Percentiles rank a stretch among this genome's conserved stretches.
Evolutionary conservation across 1,140 invertebrate species (phyloP).

Genomic region (Formica exsecta): DNA sequence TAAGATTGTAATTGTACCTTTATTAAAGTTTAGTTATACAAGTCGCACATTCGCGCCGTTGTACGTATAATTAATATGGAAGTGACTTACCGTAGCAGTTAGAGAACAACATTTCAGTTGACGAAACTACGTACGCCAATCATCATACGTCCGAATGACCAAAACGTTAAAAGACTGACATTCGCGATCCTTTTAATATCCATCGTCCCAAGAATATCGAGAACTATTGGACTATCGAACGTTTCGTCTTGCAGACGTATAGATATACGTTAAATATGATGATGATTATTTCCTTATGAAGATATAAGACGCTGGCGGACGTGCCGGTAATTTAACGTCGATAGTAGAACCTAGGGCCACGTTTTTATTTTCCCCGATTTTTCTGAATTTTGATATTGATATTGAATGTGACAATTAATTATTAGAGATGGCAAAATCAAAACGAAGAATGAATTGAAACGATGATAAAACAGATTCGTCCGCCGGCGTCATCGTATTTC

Average conservation of each 20-base stretch:
- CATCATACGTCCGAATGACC: conserved; percentile 83
- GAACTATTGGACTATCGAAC: conserved; percentile 65
- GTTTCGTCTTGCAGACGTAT: conserved; percentile 84
- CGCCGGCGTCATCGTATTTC: conserved; percentile 58
- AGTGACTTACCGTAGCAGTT: conserved; percentile 73
- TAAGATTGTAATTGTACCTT: conserved; percentile 79
- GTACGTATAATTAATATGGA: conserved; percentile 75
- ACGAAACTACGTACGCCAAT: conserved; percentile 58
- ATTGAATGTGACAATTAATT: background rate
- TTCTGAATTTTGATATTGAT: background rate
- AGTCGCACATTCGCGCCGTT: conserved; percentile 78
- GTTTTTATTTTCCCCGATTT: background rate
- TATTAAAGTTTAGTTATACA: conserved; percentile 82
- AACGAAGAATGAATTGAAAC: background rate
- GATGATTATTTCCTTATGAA: conserved; percentile 67
- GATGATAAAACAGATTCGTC: conserved; percentile 30
- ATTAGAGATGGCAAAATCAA: background rate
- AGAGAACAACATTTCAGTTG: conserved; percentile 60
- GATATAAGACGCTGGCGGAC: conserved; percentile 77
- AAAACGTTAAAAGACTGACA: conserved; percentile 76
- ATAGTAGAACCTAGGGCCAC: conserved; percentile 44
- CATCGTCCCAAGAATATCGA: background rate
- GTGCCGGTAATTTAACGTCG: conserved; percentile 73
- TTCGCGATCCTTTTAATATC: background rate
- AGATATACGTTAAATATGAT: conserved; percentile 66